A percentile compares a stretch with the other conserved stretches of the same genome.
These are phyloP conservation scores for Misgurnus anguillicaudatus DNA, from an alignment of 2,113 vertebrate genomes.

Conservation along the genomic window DNA sequence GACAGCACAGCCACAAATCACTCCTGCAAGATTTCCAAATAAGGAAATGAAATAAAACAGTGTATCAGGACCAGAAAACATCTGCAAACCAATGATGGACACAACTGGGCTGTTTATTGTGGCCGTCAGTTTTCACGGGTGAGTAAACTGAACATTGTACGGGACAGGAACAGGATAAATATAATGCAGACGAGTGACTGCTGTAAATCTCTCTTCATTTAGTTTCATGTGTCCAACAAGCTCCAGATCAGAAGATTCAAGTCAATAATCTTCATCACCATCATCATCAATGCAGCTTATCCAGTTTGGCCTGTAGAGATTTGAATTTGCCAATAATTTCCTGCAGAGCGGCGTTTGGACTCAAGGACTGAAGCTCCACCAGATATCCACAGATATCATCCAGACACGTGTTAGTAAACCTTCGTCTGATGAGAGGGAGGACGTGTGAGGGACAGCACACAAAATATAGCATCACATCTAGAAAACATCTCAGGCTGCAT, in stretches of 20 bases:
- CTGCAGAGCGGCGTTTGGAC: slow-evolving; percentile 82
- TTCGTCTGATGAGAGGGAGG: slow-evolving; percentile 73
- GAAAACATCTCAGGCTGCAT: not conserved
- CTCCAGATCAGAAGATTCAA: not conserved
- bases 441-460: not conserved
- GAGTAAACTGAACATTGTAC: not conserved
- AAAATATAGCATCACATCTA: not conserved
- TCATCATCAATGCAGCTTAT: slow-evolving; percentile 83
- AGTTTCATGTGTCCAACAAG: not conserved
- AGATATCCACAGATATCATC: slow-evolving; percentile 94
- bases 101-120: not conserved
- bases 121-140: not conserved
- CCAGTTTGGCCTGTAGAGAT: slow-evolving; percentile 92
- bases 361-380: slow-evolving; percentile 94
- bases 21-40: too few relatives aligned
- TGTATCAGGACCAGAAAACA: not conserved
- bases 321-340: slow-evolving; percentile 89
- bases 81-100: not conserved
- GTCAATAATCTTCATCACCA: not conserved
- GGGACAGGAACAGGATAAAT: too few relatives aligned
- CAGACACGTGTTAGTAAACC: slow-evolving; percentile 90
- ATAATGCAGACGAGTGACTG: too few relatives aligned
- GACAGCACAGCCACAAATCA: not conserved
- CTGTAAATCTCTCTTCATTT: too few relatives aligned
- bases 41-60: not conserved